Conservation (phyloP, 64 coral and sea anemone species). For the Platygyra sinensis region DNA sequence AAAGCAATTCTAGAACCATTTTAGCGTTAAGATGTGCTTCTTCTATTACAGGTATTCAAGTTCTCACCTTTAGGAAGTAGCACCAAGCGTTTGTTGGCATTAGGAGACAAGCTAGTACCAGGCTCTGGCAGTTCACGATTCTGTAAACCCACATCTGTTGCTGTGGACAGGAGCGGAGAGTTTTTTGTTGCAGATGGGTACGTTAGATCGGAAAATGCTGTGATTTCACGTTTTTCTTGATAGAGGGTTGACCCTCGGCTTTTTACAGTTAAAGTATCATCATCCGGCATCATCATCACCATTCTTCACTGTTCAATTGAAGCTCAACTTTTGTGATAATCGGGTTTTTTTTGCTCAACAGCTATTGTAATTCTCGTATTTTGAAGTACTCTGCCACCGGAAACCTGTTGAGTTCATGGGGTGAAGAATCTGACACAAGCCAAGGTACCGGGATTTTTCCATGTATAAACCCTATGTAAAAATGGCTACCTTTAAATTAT, state of each 20-base stretch:
- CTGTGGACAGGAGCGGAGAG: slow-evolving; percentile 71
- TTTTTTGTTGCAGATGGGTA: slow-evolving; percentile 96
- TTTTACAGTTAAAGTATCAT: too few relatives aligned
- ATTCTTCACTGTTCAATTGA: neutral
- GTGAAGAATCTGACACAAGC: slow-evolving; percentile 25
- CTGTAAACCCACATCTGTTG: slow-evolving; percentile 90
- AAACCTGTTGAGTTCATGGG: slow-evolving; percentile 62
- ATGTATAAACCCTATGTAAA: too few relatives aligned
- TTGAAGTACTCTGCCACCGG: slow-evolving; percentile 89
- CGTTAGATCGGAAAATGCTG: neutral
- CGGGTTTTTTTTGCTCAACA: slow-evolving; percentile 23
- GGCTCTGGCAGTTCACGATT: slow-evolving; percentile 72
- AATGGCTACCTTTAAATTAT: too few relatives aligned
- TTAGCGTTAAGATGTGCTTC: neutral
- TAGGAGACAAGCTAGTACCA: slow-evolving; percentile 73
- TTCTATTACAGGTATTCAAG: slow-evolving; percentile 77
- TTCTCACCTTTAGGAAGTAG: slow-evolving; percentile 55
- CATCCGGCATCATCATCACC: too few relatives aligned
- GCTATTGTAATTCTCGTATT: slow-evolving; percentile 95
- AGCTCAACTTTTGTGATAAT: neutral
- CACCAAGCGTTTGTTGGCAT: slow-evolving; percentile 50
- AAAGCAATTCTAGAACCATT: too few relatives aligned
- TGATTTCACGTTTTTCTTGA: too few relatives aligned
- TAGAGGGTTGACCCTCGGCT: too few relatives aligned
- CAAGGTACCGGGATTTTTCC: slow-evolving; percentile 15